Evolutionary conservation across 2,113 vertebrate genomes (phyloP).

Genomic region (Bubalus kerabau): DNA sequence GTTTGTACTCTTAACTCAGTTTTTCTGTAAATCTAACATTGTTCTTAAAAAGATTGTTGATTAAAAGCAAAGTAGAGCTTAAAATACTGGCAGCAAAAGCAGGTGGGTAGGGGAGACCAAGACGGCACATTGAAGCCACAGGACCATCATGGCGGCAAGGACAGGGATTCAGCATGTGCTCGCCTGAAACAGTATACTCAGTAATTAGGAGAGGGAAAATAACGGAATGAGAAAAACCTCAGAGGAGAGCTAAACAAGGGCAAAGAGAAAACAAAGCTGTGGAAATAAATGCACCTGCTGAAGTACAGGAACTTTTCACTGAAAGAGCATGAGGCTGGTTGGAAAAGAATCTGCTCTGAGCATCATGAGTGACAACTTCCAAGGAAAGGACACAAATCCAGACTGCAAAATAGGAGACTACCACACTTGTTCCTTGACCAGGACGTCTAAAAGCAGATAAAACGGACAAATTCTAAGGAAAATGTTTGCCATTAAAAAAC

Average conservation of each 20-base stretch:
- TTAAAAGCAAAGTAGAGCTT: neutral
- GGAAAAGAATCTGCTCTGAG: neutral
- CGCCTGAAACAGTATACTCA: neutral
- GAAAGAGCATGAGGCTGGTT: neutral
- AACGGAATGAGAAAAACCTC: neutral
- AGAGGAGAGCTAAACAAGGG: neutral
- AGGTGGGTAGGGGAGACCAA: neutral
- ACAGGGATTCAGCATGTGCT: neutral
- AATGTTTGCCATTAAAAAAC: neutral
- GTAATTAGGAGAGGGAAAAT: neutral
- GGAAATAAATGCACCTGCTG: neutral
- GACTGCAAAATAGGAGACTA: neutral
- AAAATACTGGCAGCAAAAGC: neutral
- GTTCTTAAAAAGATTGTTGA: neutral
- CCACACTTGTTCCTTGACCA: neutral
- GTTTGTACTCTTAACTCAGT: neutral
- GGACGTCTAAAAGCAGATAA: conserved; percentile 59
- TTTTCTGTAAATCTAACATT: neutral
- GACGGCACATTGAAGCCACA: neutral
- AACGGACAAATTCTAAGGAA: conserved; percentile 68
- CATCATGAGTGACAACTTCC: neutral
- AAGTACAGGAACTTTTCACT: accelerated
- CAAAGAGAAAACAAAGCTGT: neutral
- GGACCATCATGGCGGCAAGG: neutral
- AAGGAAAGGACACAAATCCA: neutral